A percentile compares a stretch with the other conserved stretches of the same genome.
These are phyloP conservation scores for Ceratosolen fusciceps DNA, from an alignment of 1,140 invertebrate genomes.

Conservation along the genomic window DNA sequence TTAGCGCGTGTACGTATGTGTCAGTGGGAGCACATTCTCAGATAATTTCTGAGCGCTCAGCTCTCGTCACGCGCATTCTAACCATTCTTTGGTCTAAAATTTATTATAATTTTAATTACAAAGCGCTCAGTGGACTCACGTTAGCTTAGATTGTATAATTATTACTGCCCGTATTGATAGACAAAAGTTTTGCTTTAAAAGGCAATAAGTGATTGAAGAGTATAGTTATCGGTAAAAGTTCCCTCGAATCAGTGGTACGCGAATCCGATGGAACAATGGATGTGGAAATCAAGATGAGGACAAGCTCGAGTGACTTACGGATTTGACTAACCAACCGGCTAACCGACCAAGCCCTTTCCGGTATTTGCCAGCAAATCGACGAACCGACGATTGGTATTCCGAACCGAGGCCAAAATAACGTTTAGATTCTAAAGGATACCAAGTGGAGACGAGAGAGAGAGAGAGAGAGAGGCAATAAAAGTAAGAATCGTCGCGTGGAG, in stretches of 20 bases:
- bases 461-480: slow-evolving; percentile 17
- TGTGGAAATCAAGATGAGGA: slow-evolving; percentile 16
- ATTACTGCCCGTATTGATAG: too few species aligned
- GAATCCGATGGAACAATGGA: slow-evolving; percentile 25
- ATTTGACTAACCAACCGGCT: slow-evolving; percentile 48
- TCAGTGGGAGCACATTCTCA: too few species aligned
- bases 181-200: too few species aligned
- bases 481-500: background rate
- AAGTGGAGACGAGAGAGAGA: too few species aligned
- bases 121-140: too few species aligned
- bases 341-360: slow-evolving; percentile 45
- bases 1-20: too few species aligned
- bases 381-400: slow-evolving; percentile 42
- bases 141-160: too few species aligned
- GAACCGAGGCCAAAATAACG: slow-evolving; percentile 27
- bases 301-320: slow-evolving; percentile 35
- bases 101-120: too few species aligned
- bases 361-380: slow-evolving; percentile 43
- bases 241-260: background rate
- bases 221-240: background rate
- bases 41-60: too few species aligned
- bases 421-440: slow-evolving; percentile 43
- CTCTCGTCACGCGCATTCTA: too few species aligned
- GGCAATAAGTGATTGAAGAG: background rate
- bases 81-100: too few species aligned